Conservation (phyloP, 2,113 vertebrate genomes). For the Nothoprocta perdicaria region DNA sequence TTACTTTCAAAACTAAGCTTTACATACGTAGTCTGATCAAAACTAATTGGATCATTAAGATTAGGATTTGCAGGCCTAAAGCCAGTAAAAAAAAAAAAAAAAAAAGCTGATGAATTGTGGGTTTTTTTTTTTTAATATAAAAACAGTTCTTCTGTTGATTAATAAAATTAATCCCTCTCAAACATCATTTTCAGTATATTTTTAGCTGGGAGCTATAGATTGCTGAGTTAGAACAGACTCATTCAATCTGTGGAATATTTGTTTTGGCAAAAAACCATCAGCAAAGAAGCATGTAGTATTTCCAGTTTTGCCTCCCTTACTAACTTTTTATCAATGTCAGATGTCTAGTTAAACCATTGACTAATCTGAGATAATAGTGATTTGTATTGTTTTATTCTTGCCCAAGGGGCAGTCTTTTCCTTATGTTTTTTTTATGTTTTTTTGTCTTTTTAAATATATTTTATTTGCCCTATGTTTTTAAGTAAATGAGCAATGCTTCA, state of each 20-base stretch:
- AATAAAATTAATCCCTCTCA: not conserved
- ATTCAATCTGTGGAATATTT: not conserved
- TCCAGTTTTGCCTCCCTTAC: slow-evolving; percentile 20
- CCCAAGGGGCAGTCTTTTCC: not conserved
- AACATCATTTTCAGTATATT: not conserved
- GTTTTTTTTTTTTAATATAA: not conserved
- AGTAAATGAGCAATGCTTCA: slow-evolving; percentile 8
- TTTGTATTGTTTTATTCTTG: not conserved
- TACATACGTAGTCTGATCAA: not conserved
- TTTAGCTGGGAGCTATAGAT: not conserved
- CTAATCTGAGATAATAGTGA: slow-evolving; percentile 11
- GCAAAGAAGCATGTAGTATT: not conserved
- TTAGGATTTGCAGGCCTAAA: not conserved
- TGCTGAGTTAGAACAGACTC: not conserved
- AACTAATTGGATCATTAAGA: not conserved
- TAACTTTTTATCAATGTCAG: slow-evolving; percentile 18
- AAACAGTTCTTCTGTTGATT: slow-evolving; percentile 3
- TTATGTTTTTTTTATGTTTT: not conserved
- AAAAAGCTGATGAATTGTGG: not conserved
- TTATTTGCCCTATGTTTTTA: slow-evolving; percentile 13
- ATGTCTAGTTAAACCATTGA: not conserved
- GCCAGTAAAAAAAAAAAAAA: not conserved
- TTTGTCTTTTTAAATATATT: slow-evolving; percentile 1
- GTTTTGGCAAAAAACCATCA: not conserved
- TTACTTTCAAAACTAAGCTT: not conserved